Evolutionary conservation across 2,888 invertebrate species (phyloP).

Genomic region (Biston betularia): DNA sequence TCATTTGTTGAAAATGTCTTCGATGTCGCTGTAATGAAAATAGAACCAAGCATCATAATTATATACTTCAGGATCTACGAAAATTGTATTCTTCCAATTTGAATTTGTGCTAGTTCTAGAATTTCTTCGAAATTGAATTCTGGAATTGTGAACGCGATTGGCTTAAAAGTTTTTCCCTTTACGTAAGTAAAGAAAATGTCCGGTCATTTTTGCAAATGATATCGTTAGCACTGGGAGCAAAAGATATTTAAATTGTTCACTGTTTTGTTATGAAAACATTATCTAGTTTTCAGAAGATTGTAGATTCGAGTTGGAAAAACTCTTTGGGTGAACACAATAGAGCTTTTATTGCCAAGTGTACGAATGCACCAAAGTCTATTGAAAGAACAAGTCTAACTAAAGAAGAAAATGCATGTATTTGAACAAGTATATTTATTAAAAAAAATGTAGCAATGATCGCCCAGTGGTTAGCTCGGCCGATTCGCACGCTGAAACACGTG

Average conservation of each 20-base stretch:
- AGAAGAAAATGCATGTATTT: too few species aligned
- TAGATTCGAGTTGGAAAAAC: background rate
- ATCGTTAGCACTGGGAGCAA: conserved; percentile 9
- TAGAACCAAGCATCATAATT: background rate
- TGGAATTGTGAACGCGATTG: conserved; percentile 34
- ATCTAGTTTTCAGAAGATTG: background rate
- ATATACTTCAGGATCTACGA: background rate
- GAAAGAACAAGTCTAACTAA: too few species aligned
- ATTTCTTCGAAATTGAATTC: conserved; percentile 30
- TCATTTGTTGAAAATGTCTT: too few species aligned
- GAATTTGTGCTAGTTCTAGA: conserved; percentile 7
- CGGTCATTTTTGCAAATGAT: conserved; percentile 19
- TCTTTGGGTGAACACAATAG: background rate
- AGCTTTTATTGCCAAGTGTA: too few species aligned
- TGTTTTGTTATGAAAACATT: conserved; percentile 10
- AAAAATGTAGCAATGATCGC: too few species aligned
- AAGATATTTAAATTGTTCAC: conserved; percentile 9
- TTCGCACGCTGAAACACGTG: too few species aligned
- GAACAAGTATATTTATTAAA: too few species aligned
- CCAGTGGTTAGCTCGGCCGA: too few species aligned
- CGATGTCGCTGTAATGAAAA: background rate
- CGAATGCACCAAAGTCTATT: too few species aligned
- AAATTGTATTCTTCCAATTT: background rate
- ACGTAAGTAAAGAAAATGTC: conserved; percentile 14
- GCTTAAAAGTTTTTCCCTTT: conserved; percentile 28